These are phyloP conservation scores for Macrophya annulata DNA, from an alignment of 2,888 invertebrate genomes.

Conservation along the genomic window DNA sequence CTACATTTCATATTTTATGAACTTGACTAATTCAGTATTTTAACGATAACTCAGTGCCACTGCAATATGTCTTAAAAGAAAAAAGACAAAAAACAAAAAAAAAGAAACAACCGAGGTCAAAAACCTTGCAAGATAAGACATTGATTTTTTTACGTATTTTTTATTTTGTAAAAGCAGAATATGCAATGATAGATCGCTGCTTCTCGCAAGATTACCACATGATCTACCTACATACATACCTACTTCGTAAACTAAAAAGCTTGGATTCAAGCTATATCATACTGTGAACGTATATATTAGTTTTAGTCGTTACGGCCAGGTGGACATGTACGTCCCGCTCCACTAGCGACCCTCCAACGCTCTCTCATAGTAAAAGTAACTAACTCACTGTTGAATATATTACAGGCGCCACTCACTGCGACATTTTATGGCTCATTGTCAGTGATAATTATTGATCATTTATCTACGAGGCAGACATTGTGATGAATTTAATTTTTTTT, in stretches of 20 bases:
- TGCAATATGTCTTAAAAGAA: neutral
- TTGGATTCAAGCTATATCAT: neutral
- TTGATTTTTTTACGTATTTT: neutral
- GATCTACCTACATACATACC: neutral
- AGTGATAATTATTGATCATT: neutral
- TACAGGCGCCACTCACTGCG: neutral
- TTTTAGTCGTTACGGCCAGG: slow-evolving; percentile 7
- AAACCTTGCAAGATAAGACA: neutral
- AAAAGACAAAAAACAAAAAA: neutral
- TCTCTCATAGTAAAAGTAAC: slow-evolving; percentile 4
- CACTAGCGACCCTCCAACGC: slow-evolving; percentile 12
- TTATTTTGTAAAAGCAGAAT: neutral
- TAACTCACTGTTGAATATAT: neutral
- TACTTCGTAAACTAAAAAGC: neutral
- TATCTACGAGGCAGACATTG: neutral
- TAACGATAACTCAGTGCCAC: neutral
- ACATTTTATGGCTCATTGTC: neutral
- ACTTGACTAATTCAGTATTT: neutral
- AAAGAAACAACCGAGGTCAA: neutral
- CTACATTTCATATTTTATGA: neutral
- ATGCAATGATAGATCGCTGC: neutral
- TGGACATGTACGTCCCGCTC: neutral
- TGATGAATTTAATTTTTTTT: neutral
- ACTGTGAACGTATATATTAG: neutral
- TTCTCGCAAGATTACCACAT: neutral